These are phyloP conservation scores for Anisognathus igniventris DNA, from an alignment of 2,797 vertebrate genomes.

Conservation along the genomic window DNA sequence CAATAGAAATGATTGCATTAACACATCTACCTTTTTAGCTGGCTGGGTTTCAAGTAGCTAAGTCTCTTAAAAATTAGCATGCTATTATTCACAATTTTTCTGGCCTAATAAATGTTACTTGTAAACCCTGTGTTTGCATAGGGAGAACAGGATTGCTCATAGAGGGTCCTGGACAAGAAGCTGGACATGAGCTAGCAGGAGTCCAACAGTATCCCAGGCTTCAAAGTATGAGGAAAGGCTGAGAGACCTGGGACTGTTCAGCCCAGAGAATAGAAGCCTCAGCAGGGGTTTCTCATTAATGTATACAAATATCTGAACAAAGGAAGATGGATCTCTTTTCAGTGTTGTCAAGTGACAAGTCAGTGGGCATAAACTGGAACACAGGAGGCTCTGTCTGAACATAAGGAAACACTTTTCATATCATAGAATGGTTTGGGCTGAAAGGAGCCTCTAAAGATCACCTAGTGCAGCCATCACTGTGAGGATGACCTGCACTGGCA, in stretches of 20 bases:
- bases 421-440: neutral
- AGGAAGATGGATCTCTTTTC: neutral
- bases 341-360: neutral
- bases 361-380: neutral
- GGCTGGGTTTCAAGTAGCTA: neutral
- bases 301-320: neutral
- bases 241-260: neutral
- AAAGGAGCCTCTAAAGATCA: neutral
- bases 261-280: neutral
- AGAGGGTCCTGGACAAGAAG: neutral
- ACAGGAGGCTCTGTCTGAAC: neutral
- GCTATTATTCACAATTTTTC: neutral
- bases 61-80: neutral
- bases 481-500: neutral
- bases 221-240: neutral
- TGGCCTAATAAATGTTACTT: neutral
- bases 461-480: neutral
- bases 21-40: neutral
- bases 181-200: neutral
- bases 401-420: neutral
- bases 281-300: fast-evolving
- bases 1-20: constrained; percentile 21
- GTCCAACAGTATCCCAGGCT: neutral
- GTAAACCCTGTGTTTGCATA: neutral
- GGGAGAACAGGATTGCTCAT: neutral